Base-by-base conservation (phyloP, 2,888 invertebrate species). In the Ryuthela nishihirai region DNA sequence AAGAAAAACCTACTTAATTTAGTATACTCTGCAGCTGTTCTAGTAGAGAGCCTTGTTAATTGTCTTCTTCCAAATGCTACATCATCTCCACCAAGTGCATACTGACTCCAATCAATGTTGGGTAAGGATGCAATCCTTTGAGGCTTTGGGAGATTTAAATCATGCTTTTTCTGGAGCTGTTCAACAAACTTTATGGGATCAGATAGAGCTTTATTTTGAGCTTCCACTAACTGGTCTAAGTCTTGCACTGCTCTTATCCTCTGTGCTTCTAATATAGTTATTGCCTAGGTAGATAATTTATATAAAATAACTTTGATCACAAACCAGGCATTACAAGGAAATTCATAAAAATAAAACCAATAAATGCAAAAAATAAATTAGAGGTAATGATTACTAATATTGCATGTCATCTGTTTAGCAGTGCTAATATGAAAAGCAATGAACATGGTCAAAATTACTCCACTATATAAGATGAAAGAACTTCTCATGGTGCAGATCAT, bases 181-280 rank as follows among this genome's bases (percentile, higher is more conserved):
- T 84, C 78, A 9, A 90, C 78, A 74, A 88, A 85, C 3, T 74
- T 72, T 45, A 84, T 74, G 0, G 92, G 91, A 71, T 90, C 82
- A 24, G 82, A 78, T 50, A 87, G 69, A 1, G 87, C 87, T 63
- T 81, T 78, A 52, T 81, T 80, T 69, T 83, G 82, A 5, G 82
- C 76, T 47, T 81, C 76, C 21, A 84, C 77, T 41, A 93, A 75
- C 62, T 79, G 78, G 68, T 89, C 88, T 55, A 89, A 82, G 71
- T 92, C 75, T 25, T 69, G 58, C 5, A 73, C 66, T 10, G 75
- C 74, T 64, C 71, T 68, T n/a, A 69, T 78, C 68, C 87, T 80
- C 72, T 89, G 89, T 0, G 87, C 83, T 75, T 90, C 85, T 15
- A 94, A 77, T 54, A 85, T 78, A 0, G 86, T 83, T 52, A 93